Percentiles rank a stretch among this genome's conserved stretches.
Conservation (phyloP, 2,797 vertebrate genomes). For the Liasis olivaceus region DNA sequence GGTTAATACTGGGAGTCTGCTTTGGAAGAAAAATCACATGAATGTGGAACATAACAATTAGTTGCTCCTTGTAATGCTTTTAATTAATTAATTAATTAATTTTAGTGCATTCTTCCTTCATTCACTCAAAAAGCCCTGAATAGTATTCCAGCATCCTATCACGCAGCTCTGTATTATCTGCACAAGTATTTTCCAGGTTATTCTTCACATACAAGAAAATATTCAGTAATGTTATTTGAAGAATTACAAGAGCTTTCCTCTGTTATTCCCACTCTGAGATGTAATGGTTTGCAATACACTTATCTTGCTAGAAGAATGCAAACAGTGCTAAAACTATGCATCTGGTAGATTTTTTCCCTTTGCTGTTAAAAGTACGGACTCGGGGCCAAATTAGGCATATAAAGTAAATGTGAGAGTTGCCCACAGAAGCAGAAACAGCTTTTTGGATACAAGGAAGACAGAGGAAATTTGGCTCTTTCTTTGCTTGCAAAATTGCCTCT, state of each 20-base stretch:
- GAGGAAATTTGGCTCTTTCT: not conserved
- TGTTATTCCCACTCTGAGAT: not conserved
- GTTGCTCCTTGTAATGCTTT: not conserved
- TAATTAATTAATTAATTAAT: not conserved
- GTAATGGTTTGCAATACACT: not conserved
- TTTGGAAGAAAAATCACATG: not conserved
- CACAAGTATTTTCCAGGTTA: not conserved
- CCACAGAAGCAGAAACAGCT: not conserved
- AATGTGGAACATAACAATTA: not conserved
- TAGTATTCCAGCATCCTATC: not conserved
- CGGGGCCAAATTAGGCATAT: not conserved
- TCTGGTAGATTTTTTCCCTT: not conserved
- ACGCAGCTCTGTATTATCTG: not conserved
- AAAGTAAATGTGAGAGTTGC: not conserved
- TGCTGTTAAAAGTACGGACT: not conserved
- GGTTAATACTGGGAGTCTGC: not conserved
- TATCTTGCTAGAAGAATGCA: not conserved
- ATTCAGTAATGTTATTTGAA: not conserved
- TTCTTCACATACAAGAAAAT: not conserved
- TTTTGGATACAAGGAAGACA: not conserved
- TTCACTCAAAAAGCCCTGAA: not conserved
- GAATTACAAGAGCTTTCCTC: not conserved
- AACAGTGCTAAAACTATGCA: not conserved
- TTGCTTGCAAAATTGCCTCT: not conserved
- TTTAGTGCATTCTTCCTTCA: not conserved